These are phyloP conservation scores for Synodontis membranacea DNA, from an alignment of 2,113 vertebrate species.

Conservation along the genomic window DNA sequence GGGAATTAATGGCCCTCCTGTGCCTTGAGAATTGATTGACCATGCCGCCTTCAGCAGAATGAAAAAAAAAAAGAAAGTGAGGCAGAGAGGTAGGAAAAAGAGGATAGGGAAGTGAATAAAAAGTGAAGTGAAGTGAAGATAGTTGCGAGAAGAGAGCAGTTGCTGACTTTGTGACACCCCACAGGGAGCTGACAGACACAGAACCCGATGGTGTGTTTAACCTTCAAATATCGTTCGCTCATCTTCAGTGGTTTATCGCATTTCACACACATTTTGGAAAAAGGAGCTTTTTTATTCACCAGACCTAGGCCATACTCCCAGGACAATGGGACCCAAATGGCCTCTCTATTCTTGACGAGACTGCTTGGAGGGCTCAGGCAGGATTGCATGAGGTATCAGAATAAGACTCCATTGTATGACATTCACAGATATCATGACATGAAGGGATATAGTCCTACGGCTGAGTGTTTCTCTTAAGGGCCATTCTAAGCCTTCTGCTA, in stretches of 20 bases:
- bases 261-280: slow-evolving; percentile 37
- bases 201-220: slow-evolving; percentile 41
- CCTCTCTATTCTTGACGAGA: slow-evolving; percentile 43
- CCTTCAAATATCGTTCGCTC: slow-evolving; percentile 59
- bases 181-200: slow-evolving; percentile 18
- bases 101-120: slow-evolving; percentile 23
- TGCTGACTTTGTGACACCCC: slow-evolving; percentile 47
- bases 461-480: slow-evolving; percentile 41
- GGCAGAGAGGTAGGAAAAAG: slow-evolving; percentile 20
- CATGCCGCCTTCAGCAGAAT: slow-evolving; percentile 48
- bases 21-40: slow-evolving; percentile 56
- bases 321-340: slow-evolving; percentile 46
- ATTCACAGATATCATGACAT: slow-evolving; percentile 46
- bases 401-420: slow-evolving; percentile 44
- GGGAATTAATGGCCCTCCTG: slow-evolving; percentile 50
- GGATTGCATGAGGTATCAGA: slow-evolving; percentile 47
- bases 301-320: slow-evolving; percentile 40
- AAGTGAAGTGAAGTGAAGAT: slow-evolving; percentile 22
- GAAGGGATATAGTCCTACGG: slow-evolving; percentile 37
- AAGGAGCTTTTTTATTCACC: slow-evolving; percentile 39
- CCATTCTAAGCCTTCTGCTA: neutral
- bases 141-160: slow-evolving; percentile 14
- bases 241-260: slow-evolving; percentile 45
- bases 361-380: slow-evolving; percentile 41
- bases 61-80: slow-evolving; percentile 8